Conservation (phyloP, 2,797 vertebrate genomes). For the Oreochromis mossambicus region DNA sequence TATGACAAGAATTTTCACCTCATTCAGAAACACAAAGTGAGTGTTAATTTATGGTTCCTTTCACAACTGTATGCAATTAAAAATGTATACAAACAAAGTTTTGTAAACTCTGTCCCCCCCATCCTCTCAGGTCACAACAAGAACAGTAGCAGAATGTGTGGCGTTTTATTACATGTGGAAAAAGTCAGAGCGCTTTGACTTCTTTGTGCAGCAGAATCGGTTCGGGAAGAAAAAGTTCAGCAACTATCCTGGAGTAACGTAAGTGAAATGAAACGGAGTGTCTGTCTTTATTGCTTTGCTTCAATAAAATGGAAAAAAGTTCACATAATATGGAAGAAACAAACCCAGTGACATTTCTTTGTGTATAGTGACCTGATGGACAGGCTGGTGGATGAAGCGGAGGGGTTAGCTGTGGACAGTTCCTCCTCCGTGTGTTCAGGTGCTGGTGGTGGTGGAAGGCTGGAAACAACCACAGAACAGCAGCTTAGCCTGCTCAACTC, state of each 20-base stretch:
- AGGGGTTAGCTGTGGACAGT: slow-evolving; percentile 86
- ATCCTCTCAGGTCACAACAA: slow-evolving; percentile 83
- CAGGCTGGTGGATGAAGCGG: slow-evolving; percentile 94
- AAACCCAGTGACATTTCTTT: background rate
- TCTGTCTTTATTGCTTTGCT: background rate
- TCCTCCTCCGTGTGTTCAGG: slow-evolving; percentile 86
- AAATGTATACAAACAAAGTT: background rate
- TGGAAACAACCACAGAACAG: slow-evolving; percentile 87
- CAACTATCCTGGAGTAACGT: slow-evolving; percentile 98
- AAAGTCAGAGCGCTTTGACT: slow-evolving; percentile 95
- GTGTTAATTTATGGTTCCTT: background rate
- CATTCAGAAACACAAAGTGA: slow-evolving; percentile 98
- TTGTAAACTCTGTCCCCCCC: background rate
- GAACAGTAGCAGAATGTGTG: slow-evolving; percentile 96
- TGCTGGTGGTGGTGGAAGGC: slow-evolving; percentile 76
- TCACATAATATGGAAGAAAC: background rate
- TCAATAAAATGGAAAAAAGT: background rate
- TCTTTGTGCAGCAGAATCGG: slow-evolving; percentile 94
- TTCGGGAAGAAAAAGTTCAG: slow-evolving; percentile 98
- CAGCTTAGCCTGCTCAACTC: slow-evolving; percentile 93
- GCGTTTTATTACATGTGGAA: slow-evolving; percentile 99
- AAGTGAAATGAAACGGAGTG: slow-evolving; percentile 50
- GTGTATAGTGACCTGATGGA: slow-evolving; percentile 92
- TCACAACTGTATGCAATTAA: background rate
- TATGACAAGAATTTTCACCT: slow-evolving; percentile 98